A percentile compares a stretch with the other conserved stretches of the same genome.
Conservation (phyloP, 2,113 vertebrate genomes). For the Neogobius melanostomus region DNA sequence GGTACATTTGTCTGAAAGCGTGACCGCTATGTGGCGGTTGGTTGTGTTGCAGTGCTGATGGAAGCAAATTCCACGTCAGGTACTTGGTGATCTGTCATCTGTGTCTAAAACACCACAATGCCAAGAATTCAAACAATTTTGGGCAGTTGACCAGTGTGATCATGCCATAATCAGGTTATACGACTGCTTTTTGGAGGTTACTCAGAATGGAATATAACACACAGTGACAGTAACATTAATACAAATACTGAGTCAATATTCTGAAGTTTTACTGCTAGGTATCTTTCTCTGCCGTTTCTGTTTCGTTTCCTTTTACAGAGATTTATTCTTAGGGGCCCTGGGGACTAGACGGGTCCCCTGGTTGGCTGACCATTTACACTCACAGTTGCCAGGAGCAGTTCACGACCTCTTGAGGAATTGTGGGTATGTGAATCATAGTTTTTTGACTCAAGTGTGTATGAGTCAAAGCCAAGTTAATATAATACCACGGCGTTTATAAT, state of each 20-base stretch:
- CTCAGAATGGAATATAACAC: background rate
- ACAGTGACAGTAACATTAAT: background rate
- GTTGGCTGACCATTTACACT: background rate
- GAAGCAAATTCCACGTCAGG: conserved; percentile 63
- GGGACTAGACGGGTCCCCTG: background rate
- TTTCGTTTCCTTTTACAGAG: background rate
- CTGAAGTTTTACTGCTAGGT: background rate
- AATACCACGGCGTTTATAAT: too few species aligned
- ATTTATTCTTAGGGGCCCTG: conserved; percentile 3
- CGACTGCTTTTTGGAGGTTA: background rate
- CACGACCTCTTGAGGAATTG: background rate
- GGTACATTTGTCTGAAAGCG: conserved; percentile 38
- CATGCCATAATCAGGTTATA: conserved; percentile 2
- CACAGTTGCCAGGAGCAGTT: background rate
- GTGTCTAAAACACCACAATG: conserved; percentile 54
- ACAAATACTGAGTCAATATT: background rate
- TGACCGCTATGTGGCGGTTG: conserved; percentile 45
- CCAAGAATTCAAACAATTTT: conserved; percentile 38
- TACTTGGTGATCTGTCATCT: conserved; percentile 14
- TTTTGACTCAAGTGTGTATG: background rate
- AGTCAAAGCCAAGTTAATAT: background rate
- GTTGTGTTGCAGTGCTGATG: conserved; percentile 48
- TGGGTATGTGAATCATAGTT: background rate
- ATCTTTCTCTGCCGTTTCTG: background rate
- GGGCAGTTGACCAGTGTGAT: conserved; percentile 25